A percentile compares a stretch with the other conserved stretches of the same genome.
Evolutionary conservation across 2,888 invertebrate species (phyloP).

Genomic region (Eumerus sabulonum): DNA sequence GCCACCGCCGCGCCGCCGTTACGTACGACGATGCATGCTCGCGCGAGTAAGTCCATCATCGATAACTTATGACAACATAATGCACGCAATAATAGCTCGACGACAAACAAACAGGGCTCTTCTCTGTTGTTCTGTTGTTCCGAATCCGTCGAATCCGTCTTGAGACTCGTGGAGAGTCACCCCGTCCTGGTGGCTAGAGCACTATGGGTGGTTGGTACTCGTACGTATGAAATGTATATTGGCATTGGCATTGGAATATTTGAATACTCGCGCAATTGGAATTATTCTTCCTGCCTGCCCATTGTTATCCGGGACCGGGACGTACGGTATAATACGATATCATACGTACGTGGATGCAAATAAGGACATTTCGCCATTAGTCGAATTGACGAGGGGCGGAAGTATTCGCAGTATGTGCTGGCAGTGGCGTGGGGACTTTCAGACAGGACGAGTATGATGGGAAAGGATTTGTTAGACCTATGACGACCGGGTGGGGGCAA

Average conservation of each 20-base stretch:
- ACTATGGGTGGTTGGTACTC: slow-evolving; percentile 2
- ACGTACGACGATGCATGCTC: slow-evolving; percentile 53
- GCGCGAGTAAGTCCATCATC: slow-evolving; percentile 66
- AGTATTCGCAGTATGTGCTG: too few species aligned
- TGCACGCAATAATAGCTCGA: slow-evolving; percentile 64
- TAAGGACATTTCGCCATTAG: slow-evolving; percentile 66
- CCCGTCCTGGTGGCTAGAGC: background rate
- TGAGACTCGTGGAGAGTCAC: slow-evolving; percentile 49
- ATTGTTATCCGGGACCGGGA: slow-evolving; percentile 51
- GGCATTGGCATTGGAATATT: slow-evolving; percentile 44
- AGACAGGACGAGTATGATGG: background rate
- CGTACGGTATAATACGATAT: slow-evolving; percentile 33
- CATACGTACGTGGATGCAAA: slow-evolving; percentile 31
- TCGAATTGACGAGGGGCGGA: slow-evolving; percentile 58
- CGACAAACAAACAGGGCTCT: slow-evolving; percentile 37
- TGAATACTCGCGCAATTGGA: slow-evolving; percentile 53
- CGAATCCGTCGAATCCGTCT: slow-evolving; percentile 6
- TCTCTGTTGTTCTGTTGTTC: slow-evolving; percentile 4
- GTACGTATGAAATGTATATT: background rate
- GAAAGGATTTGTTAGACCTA: slow-evolving; percentile 17
- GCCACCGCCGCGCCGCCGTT: background rate
- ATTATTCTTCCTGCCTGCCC: slow-evolving; percentile 56
- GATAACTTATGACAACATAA: slow-evolving; percentile 69
- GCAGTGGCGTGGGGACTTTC: background rate
- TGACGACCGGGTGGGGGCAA: slow-evolving; percentile 1